Base-by-base conservation (phyloP, 2,888 invertebrate genomes). In the Idaea biselata region DNA sequence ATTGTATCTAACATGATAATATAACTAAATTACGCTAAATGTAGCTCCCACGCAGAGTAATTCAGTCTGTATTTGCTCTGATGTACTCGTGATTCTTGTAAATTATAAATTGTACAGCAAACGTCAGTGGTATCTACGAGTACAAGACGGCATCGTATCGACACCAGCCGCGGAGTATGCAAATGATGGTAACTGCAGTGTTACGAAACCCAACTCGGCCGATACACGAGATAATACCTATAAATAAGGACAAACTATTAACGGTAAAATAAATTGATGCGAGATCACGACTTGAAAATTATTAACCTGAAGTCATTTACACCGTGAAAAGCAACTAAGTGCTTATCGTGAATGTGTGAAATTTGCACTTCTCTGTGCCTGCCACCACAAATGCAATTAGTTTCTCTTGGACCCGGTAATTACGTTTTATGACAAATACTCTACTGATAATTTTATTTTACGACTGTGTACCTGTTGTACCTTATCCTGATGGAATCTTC, bases 181-280 rank as follows among this genome's bases (percentile, higher is more conserved):
- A 89, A 90, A 91, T 88, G 82, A 83, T 81, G 82, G 78, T 84
- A 84, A 84, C 83, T 82, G 81, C 80, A 79, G 75, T 73, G 76
- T 91, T 90, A 79, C 88, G 86, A 89, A 86, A 91, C 81, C 76
- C 80, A 74, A 75, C 78, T 68, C 80, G 78, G 75, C 82, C 85
- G 84, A 87, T 88, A 84, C 81, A 83, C 86, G 81, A 84, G 83
- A 88, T 89, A 87, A 87, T 87, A 86, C 83, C 84, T 83, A 86
- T 87, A 88, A 90, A 90, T 89, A 89, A 88, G 88, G 86, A 86
- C 88, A 82, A 78, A 84, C 86, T 85, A 84, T 87, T 88, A 88
- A 84, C 86, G 83, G 82, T 79, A 82, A 86, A 88, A 86, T 87
- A 88, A 84, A 86, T 83, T 87, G 86, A 87, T 87, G 86, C 82